These are phyloP conservation scores for Geotrypetes seraphini DNA, from an alignment of 2,797 vertebrate species.

Conservation along the genomic window DNA sequence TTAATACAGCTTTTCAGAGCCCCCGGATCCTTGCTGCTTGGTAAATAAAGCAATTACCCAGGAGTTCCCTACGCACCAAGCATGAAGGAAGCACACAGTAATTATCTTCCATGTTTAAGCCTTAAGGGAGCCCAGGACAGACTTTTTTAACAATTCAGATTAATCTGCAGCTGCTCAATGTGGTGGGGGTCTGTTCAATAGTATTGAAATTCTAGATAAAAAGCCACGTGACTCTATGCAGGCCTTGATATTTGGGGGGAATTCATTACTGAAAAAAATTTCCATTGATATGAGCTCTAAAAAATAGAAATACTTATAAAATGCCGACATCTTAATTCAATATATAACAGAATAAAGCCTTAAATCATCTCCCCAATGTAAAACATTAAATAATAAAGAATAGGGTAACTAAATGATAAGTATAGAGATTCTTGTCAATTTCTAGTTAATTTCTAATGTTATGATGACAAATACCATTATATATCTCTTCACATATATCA, in stretches of 20 bases:
- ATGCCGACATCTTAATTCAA: too few species aligned
- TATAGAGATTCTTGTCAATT: too few species aligned
- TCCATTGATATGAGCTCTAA: background rate
- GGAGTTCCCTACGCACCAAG: background rate
- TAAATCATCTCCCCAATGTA: too few species aligned
- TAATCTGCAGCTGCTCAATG: background rate
- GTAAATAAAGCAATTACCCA: slow-evolving; percentile 5
- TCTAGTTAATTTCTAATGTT: too few species aligned
- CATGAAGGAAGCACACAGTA: slow-evolving; percentile 4
- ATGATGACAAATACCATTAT: too few species aligned
- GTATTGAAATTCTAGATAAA: background rate
- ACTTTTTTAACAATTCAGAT: fast-evolving
- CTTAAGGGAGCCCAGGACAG: background rate
- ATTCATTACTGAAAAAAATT: background rate
- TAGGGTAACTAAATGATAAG: too few species aligned
- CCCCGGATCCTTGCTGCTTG: background rate
- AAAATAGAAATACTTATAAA: slow-evolving; percentile 1
- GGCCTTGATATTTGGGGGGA: background rate
- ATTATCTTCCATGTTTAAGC: slow-evolving; percentile 12
- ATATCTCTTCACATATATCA: too few species aligned
- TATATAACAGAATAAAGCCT: too few species aligned
- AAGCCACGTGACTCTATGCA: fast-evolving
- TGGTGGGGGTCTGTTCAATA: too few species aligned
- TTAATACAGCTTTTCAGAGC: slow-evolving; percentile 3
- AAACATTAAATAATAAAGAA: too few species aligned